Conservation (phyloP, 1,140 invertebrate species). For the Lepidurus apus region DNA sequence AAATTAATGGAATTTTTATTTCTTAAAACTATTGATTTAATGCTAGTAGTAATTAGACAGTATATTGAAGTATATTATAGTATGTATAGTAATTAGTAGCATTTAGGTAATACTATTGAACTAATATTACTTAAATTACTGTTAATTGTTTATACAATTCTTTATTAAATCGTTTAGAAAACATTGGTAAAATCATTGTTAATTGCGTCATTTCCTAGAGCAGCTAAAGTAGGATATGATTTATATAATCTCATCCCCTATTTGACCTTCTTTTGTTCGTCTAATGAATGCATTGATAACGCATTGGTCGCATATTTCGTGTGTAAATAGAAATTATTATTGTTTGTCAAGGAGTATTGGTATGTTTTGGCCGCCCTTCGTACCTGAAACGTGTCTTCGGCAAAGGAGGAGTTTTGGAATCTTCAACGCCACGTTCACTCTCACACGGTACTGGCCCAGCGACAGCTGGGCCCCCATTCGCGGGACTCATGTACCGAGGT, state of each 20-base stretch:
- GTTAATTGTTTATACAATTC: no score
- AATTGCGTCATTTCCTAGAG: no score
- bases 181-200: no score
- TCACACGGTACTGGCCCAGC: slow-evolving; percentile 58
- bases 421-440: slow-evolving; percentile 65
- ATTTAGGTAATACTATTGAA: no score
- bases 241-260: background rate
- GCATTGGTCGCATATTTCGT: background rate
- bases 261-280: background rate
- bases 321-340: background rate
- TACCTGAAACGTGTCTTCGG: slow-evolving; percentile 61
- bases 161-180: no score
- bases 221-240: no score
- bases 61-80: no score
- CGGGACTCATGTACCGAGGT: slow-evolving; percentile 40
- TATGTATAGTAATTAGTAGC: no score
- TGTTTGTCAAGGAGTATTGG: slow-evolving; percentile 55
- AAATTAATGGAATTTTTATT: no score
- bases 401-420: slow-evolving; percentile 53
- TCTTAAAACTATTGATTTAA: no score
- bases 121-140: no score
- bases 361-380: slow-evolving; percentile 75
- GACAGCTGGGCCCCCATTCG: slow-evolving; percentile 39
- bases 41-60: no score
- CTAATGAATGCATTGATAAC: background rate